A percentile compares a stretch with the other conserved stretches of the same genome.
phyloP scores from a whole-genome alignment of 2,888 invertebrate species.

The Oxyteleia sp. region DNA sequence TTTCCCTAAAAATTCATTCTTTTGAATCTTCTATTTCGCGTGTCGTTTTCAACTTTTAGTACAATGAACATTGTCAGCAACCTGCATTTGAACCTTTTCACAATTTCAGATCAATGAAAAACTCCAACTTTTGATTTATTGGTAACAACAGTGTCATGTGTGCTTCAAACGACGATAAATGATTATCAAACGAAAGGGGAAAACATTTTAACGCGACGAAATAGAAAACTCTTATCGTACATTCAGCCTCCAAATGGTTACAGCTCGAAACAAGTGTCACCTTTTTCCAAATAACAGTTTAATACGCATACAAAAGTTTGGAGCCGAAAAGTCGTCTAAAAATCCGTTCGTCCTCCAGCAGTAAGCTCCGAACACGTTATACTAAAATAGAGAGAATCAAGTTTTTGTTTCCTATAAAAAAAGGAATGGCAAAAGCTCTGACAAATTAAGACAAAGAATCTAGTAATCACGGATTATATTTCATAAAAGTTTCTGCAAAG shows the following conservation, averaged over 20 bases:
- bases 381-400: neutral
- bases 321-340: neutral
- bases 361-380: neutral
- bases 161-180: no score
- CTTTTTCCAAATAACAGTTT: neutral
- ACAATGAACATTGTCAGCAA: no score
- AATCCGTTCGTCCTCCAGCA: neutral
- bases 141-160: no score
- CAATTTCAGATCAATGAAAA: no score
- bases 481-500: conserved; percentile 1
- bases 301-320: neutral
- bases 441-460: conserved; percentile 9
- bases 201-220: no score
- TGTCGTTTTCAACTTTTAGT: no score
- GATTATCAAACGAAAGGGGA: no score
- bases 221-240: neutral
- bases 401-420: neutral
- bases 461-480: conserved; percentile 16
- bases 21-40: no score
- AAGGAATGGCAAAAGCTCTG: no score
- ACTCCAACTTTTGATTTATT: no score
- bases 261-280: neutral
- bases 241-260: neutral
- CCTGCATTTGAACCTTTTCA: no score
- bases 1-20: no score